A percentile compares a stretch with the other conserved stretches of the same genome.
Evolutionary conservation across 2,113 vertebrate species (phyloP).

Genomic region (Ciconia boyciana): DNA sequence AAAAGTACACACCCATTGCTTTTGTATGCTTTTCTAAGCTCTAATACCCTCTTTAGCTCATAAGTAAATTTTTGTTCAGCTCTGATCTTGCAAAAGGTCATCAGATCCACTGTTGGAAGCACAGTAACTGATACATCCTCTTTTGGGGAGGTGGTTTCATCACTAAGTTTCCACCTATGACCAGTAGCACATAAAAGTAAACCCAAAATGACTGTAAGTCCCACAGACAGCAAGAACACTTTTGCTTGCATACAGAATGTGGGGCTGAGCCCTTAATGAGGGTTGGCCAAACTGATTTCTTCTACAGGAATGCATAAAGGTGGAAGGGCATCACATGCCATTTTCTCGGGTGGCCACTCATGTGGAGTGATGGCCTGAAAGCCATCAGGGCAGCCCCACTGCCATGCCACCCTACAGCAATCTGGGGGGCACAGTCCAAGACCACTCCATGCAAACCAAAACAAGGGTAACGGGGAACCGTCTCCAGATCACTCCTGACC

Average conservation of each 20-base stretch:
- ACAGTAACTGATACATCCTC: not conserved
- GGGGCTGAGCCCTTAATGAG: not conserved
- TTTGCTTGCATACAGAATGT: not conserved
- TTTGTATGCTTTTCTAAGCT: slow-evolving; percentile 2
- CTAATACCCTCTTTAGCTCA: not conserved
- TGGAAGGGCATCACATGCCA: not conserved
- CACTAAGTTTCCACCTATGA: not conserved
- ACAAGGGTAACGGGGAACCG: not conserved
- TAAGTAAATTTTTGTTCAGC: slow-evolving; percentile 17
- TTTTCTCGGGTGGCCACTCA: accelerated
- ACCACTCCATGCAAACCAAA: not conserved
- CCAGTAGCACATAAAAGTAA: not conserved
- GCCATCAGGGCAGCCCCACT: accelerated
- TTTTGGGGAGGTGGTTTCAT: not conserved
- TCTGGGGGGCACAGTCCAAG: accelerated
- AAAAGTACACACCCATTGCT: slow-evolving; percentile 3
- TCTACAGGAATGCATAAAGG: not conserved
- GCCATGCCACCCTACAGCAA: not conserved
- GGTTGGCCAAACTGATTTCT: not conserved
- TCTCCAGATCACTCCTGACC: not conserved
- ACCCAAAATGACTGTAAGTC: not conserved
- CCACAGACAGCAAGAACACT: not conserved
- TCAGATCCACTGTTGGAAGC: not conserved
- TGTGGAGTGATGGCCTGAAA: not conserved
- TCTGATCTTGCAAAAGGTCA: slow-evolving; percentile 33